Base-by-base conservation (phyloP, 37 sponge, comb jelly and placozoan species). In the Ianthella basta region DNA sequence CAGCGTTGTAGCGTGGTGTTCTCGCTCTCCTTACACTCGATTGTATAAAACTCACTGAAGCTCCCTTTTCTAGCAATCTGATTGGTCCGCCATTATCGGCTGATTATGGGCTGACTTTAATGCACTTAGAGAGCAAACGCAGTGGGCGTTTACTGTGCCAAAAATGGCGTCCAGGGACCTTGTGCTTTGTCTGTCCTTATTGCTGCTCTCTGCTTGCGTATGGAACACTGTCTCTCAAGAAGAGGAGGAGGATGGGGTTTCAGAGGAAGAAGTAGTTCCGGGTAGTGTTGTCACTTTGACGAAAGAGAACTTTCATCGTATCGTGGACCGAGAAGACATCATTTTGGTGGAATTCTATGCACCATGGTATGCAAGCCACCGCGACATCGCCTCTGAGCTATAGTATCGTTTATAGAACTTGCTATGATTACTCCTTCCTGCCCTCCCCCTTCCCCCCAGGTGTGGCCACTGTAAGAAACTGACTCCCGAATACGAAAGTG, bases 331-430 rank as follows among this genome's bases (percentile, higher is more conserved):
- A 13, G 81, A 85, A 16, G 83, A 89, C 56, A 10, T 88, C 16
- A 86, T 94, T 29, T 60, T 94, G 74, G 90, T 94, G n/a, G 94
- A 94, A 37, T 94, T 94, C 40, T 94, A 90, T 86, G 94, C 94
- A 19, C 94, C 94, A 50, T 94, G 94, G 94, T 92, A 57, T 40
- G 72, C 54, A 86, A 61, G 20, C n/a, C n/a, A n/a, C n/a, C n/a
- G n/a, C n/a, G n/a, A n/a, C n/a, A n/a, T n/a, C n/a, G n/a, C n/a
- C n/a, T n/a, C n/a, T n/a, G n/a, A 35, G 15, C 30, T 39, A 18
- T 0, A 41, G 15, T 16, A 35, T 3, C 4, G 79, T 2, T 38
- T 27, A 64, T 32, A 6, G 29, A 64, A 3, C 6, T 15, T 56
- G 27, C 32, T 59, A 13, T 20, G 23, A 19, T 19, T 55, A 20